Base-by-base conservation (phyloP, 1,140 invertebrate genomes). In the Trichomalopsis sarcophagae region DNA sequence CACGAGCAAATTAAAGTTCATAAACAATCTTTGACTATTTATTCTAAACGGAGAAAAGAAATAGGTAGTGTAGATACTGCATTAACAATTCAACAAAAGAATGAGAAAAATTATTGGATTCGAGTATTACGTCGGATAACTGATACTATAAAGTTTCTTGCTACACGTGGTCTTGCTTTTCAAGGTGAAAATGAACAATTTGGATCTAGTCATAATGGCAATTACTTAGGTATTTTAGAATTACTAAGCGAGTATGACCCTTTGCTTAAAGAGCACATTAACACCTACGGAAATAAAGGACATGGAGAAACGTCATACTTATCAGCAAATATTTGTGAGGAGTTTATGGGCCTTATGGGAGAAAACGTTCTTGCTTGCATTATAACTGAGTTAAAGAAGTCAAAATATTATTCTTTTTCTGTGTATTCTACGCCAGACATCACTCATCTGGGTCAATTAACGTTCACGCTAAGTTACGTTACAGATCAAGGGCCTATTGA, bases 401-500 rank as follows among this genome's bases (percentile, higher is more conserved):
- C 89, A 33, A 91, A 91, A 87, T 93, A 92, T 86, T 92, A 89
- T 87, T 89, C 89, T 11, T 88, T 92, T 66, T 89, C 76, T 47
- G 89, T 93, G 40, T 91, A 93, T 86, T 90, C 88, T 79, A 92
- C 91, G n/a, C 91, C 91, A 21, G 91, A 93, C 89, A 69, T 90
- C 69, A 86, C 88, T 1, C 84, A 87, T 75, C 23, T 82, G 3
- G 84, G 87, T 27, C 87, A 88, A 47, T 47, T 87, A 47, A 88
- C 84, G 50, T 80, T 87, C 76, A 86, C 88, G n/a, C n/a, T n/a
- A n/a, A n/a, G n/a, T n/a, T n/a, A n/a, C n/a, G n/a, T n/a, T n/a
- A n/a, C n/a, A n/a, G n/a, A n/a, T n/a, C n/a, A n/a, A n/a, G n/a
- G n/a, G n/a, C n/a, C n/a, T n/a, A n/a, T n/a, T n/a, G n/a, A n/a